Percentiles rank a stretch among this genome's conserved stretches.
phyloP scores from a whole-genome alignment of 2,113 vertebrate genomes.

The Solea solea region DNA sequence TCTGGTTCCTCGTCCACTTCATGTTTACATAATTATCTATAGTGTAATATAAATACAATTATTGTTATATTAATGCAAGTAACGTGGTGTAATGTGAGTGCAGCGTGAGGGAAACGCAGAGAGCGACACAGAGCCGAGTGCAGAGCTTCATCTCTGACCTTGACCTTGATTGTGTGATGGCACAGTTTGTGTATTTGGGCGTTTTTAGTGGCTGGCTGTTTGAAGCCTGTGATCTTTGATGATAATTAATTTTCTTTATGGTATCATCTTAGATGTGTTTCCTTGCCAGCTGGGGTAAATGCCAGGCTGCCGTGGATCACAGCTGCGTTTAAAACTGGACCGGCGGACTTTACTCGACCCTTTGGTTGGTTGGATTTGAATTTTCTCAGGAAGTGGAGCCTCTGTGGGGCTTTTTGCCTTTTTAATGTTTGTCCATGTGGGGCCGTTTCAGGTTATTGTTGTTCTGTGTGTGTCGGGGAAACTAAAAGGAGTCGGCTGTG shows the following conservation, averaged over 20 bases:
- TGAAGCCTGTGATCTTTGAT: not conserved
- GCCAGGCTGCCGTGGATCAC: not conserved
- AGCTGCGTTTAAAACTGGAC: not conserved
- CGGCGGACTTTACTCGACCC: not conserved
- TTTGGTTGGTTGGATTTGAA: not conserved
- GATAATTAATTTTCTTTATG: not conserved
- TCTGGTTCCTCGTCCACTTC: no score
- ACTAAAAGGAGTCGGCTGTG: not conserved
- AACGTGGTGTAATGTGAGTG: no score
- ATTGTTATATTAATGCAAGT: no score
- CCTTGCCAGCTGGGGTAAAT: not conserved
- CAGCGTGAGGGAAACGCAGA: no score
- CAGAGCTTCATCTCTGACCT: not conserved
- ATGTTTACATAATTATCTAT: no score
- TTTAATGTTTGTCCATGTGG: constrained; percentile 5
- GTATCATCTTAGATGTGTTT: constrained; percentile 1
- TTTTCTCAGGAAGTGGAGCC: constrained; percentile 1
- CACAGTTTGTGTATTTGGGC: no score
- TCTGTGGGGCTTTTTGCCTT: constrained; percentile 4
- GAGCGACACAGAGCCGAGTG: no score
- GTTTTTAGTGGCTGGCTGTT: not conserved
- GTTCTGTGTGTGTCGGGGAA: constrained; percentile 1
- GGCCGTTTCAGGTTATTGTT: constrained; percentile 11
- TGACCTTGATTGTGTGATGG: not conserved
- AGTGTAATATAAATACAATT: no score